A percentile compares a stretch with the other conserved stretches of the same genome.
phyloP scores from a whole-genome alignment of 2,113 vertebrate species.

The Istiophorus platypterus region DNA sequence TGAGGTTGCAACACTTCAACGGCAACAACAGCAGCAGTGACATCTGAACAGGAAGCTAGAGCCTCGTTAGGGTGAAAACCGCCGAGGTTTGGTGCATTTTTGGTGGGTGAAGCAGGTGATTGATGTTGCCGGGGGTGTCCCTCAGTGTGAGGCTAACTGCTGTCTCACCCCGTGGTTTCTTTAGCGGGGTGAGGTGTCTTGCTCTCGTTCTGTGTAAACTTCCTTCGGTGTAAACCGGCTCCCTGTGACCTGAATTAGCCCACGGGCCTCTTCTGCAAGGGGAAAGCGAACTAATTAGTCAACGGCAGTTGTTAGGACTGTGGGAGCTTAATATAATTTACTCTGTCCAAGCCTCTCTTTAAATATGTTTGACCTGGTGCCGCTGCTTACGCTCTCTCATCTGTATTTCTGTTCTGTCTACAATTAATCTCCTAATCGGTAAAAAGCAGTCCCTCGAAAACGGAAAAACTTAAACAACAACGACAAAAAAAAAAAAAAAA shows the following conservation, averaged over 20 bases:
- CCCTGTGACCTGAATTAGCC: conserved; percentile 43
- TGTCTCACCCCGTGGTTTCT: neutral
- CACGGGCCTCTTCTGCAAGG: neutral
- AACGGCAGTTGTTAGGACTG: neutral
- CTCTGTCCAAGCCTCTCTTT: neutral
- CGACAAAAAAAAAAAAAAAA: too few species aligned
- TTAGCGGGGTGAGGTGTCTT: neutral
- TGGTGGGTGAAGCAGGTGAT: neutral
- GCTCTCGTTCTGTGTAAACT: neutral
- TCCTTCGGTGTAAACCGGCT: conserved; percentile 19
- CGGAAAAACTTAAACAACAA: neutral
- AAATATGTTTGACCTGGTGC: conserved; percentile 5
- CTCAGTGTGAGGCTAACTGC: neutral
- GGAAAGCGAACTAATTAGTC: conserved; percentile 36
- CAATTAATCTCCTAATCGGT: neutral
- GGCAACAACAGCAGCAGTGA: neutral
- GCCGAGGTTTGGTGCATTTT: neutral
- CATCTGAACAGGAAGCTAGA: conserved; percentile 14
- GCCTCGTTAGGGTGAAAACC: neutral
- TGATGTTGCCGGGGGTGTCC: neutral
- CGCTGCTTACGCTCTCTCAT: neutral
- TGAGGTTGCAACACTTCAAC: conserved; percentile 62
- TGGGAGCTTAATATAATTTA: conserved; percentile 13
- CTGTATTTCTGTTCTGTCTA: neutral
- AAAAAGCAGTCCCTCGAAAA: neutral